phyloP scores from a whole-genome alignment of 2,888 invertebrate species.

The Callimorpha dominula region DNA sequence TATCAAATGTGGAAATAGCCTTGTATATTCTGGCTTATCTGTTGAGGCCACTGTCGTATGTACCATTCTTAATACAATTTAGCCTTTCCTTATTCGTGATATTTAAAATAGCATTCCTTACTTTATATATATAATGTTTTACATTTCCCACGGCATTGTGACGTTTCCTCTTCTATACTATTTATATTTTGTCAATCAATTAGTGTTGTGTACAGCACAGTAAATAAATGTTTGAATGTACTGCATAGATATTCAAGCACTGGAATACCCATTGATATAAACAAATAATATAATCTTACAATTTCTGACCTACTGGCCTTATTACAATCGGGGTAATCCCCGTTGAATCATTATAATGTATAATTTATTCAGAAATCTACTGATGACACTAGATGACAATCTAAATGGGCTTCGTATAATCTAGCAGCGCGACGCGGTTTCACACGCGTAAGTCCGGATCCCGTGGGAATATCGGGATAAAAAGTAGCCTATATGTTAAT shows the following conservation, averaged over 20 bases:
- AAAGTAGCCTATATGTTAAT: no score
- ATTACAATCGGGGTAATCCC: not conserved
- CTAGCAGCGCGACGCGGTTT: no score
- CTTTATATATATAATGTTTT: no score
- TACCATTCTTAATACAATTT: not conserved
- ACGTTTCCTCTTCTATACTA: slow-evolving; percentile 26
- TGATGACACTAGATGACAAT: not conserved
- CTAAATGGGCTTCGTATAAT: not conserved
- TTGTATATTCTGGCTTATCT: not conserved
- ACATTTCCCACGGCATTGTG: slow-evolving; percentile 36
- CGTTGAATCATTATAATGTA: not conserved
- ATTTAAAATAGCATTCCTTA: not conserved
- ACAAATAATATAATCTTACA: no score
- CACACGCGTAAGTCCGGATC: no score
- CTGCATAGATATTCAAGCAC: no score
- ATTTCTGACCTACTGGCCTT: not conserved
- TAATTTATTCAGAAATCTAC: not conserved
- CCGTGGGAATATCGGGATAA: no score
- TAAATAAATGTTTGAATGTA: no score
- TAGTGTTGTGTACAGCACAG: not conserved
- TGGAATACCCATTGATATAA: no score
- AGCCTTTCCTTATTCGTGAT: slow-evolving; percentile 9
- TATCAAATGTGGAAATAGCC: not conserved
- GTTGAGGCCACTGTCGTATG: not conserved
- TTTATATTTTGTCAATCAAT: not conserved